These are phyloP conservation scores for Eurytoma adleriae DNA, from an alignment of 2,888 invertebrate genomes.

Conservation along the genomic window DNA sequence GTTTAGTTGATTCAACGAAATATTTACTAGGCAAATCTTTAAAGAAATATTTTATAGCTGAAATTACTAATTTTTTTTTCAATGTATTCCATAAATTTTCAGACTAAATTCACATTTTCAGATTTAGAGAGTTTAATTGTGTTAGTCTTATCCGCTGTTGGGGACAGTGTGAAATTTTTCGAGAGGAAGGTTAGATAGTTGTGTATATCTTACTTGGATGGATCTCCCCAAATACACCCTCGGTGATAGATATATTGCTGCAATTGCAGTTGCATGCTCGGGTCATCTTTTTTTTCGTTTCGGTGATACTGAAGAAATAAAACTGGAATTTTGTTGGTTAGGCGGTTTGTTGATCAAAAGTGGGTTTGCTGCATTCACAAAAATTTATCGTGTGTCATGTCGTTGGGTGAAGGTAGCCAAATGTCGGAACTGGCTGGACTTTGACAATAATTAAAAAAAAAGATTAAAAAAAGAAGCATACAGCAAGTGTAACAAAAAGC, in stretches of 20 bases:
- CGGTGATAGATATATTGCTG: constrained; percentile 63
- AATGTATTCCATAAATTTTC: not conserved
- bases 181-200: not conserved
- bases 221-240: constrained; percentile 67
- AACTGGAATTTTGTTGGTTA: constrained; percentile 32
- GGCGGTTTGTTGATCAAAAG: not conserved
- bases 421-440: no score
- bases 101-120: not conserved
- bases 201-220: constrained; percentile 57
- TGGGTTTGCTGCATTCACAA: not conserved
- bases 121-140: not conserved
- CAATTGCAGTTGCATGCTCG: constrained; percentile 61
- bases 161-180: not conserved
- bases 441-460: no score
- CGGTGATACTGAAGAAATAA: not conserved
- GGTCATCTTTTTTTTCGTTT: constrained; percentile 12
- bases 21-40: no score
- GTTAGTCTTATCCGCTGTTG: no score
- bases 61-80: no score
- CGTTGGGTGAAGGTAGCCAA: no score
- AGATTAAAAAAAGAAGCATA: no score
- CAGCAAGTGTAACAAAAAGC: no score
- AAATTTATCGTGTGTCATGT: not conserved
- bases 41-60: not conserved
- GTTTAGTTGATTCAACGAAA: no score